A percentile compares a stretch with the other conserved stretches of the same genome.
These are phyloP conservation scores for Girardia tigrina DNA, from an alignment of 2,888 invertebrate genomes.

Conservation along the genomic window DNA sequence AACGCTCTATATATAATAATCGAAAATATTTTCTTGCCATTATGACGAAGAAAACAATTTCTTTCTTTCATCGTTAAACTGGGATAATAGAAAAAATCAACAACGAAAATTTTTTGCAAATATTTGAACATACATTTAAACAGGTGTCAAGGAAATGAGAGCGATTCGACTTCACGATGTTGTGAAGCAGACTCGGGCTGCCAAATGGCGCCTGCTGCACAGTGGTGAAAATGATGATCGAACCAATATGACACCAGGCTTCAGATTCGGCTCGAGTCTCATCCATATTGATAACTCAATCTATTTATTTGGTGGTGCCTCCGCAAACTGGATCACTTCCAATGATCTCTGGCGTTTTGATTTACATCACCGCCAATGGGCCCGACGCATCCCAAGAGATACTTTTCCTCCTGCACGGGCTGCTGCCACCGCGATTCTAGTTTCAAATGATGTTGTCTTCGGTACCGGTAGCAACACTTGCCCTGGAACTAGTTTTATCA, in stretches of 20 bases:
- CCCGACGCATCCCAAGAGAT: slow-evolving; percentile 43
- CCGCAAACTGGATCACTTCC: slow-evolving; percentile 78
- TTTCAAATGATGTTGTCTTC: too few species aligned
- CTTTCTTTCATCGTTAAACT: too few species aligned
- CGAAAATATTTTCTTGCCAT: too few species aligned
- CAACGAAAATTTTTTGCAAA: too few species aligned
- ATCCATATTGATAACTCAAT: slow-evolving; percentile 50
- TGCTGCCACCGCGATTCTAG: neutral
- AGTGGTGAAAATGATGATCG: neutral
- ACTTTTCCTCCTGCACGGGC: neutral
- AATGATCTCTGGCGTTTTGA: slow-evolving; percentile 90
- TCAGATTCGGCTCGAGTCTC: slow-evolving; percentile 38
- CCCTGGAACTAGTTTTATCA: neutral
- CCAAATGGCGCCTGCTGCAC: neutral
- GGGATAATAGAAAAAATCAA: too few species aligned
- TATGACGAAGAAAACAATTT: too few species aligned
- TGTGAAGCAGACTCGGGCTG: slow-evolving; percentile 3
- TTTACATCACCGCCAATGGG: slow-evolving; percentile 70
- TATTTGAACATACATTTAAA: neutral
- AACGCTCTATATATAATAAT: too few species aligned
- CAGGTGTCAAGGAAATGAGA: neutral
- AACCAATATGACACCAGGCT: neutral
- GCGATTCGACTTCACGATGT: neutral
- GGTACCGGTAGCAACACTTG: too few species aligned
- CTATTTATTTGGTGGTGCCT: slow-evolving; percentile 90